Percentiles rank a stretch among this genome's conserved stretches.
phyloP scores from a whole-genome alignment of 2,888 invertebrate species.

The Theodoxus fluviatilis region DNA sequence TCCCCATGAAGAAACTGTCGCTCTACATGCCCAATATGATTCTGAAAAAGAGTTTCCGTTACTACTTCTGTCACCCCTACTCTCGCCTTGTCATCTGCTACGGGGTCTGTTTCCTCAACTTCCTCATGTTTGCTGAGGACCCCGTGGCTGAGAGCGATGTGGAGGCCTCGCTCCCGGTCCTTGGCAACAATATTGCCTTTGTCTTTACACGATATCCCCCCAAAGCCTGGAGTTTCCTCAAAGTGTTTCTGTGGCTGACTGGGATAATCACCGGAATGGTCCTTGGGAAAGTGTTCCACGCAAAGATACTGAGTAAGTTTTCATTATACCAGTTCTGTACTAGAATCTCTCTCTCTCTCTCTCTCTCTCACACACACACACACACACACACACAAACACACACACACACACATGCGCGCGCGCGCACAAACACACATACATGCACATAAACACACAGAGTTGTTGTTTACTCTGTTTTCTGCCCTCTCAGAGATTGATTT shows the following conservation, averaged over 20 bases:
- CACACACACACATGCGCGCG: too few species aligned
- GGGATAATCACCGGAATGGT: constrained; percentile 66
- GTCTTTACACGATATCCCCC: constrained; percentile 67
- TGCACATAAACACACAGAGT: too few species aligned
- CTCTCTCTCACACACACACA: too few species aligned
- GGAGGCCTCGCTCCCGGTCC: constrained; percentile 68
- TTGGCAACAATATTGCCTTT: constrained; percentile 69
- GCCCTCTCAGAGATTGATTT: too few species aligned
- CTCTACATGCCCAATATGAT: too few species aligned
- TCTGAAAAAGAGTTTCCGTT: constrained; percentile 66
- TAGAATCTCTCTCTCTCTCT: too few species aligned
- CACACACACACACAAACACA: too few species aligned
- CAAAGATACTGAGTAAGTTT: constrained; percentile 65
- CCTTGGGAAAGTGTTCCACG: constrained; percentile 67
- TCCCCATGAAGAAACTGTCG: too few species aligned
- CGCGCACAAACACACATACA: too few species aligned
- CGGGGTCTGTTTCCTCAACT: constrained; percentile 68
- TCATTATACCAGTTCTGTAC: not conserved
- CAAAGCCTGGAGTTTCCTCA: constrained; percentile 60
- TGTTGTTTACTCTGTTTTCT: too few species aligned
- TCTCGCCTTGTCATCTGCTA: constrained; percentile 66
- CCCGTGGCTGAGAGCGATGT: constrained; percentile 68
- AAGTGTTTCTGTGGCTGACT: constrained; percentile 66
- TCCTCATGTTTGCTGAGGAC: constrained; percentile 69
- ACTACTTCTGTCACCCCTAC: constrained; percentile 69